Conservation (phyloP, 2,888 invertebrate species). For the Nemotelus nigrinus region DNA sequence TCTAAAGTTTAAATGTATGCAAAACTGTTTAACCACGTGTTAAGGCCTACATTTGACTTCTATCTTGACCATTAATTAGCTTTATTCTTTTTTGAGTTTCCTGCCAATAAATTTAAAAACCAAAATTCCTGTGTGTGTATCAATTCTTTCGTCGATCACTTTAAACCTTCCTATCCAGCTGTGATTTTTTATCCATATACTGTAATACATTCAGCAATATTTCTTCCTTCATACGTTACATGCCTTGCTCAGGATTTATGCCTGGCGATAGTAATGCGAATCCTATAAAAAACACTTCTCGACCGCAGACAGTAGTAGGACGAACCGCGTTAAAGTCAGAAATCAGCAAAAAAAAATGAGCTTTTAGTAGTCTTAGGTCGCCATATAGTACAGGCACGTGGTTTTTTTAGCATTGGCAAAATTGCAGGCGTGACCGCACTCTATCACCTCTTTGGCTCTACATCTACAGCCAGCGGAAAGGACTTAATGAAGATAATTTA, state of each 20-base stretch:
- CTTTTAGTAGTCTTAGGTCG: slow-evolving; percentile 14
- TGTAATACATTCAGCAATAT: slow-evolving; percentile 17
- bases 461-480: background rate
- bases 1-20: no score
- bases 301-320: background rate
- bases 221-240: slow-evolving; percentile 16
- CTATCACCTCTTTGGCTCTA: slow-evolving; percentile 17
- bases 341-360: background rate
- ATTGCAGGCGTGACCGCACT: slow-evolving; percentile 23
- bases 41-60: no score
- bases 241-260: slow-evolving; percentile 26
- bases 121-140: no score
- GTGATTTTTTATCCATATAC: background rate
- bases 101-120: no score
- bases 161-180: no score
- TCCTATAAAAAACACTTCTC: slow-evolving; percentile 22
- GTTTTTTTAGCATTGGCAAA: background rate
- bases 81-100: no score
- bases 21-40: no score
- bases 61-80: no score
- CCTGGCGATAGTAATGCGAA: slow-evolving; percentile 15
- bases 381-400: background rate
- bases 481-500: slow-evolving; percentile 35
- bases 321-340: slow-evolving; percentile 3
- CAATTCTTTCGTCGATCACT: no score